Percentiles rank a stretch among this genome's conserved stretches.
Evolutionary conservation across 2,797 vertebrate genomes (phyloP).

Genomic region (Diplodus sargus): DNA sequence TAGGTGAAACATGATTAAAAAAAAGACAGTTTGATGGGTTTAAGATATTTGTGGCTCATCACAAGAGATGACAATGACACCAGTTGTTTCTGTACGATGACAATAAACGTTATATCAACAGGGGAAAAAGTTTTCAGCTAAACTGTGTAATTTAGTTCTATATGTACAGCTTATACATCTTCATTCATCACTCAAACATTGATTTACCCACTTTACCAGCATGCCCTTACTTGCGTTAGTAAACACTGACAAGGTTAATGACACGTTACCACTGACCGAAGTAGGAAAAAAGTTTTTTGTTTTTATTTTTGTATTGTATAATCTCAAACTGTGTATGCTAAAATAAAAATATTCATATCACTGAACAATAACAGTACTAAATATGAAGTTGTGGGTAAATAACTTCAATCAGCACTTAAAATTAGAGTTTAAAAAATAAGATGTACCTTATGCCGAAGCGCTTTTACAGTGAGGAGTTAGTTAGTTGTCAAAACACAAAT

Average conservation of each 20-base stretch:
- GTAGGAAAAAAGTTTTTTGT: too few relatives aligned
- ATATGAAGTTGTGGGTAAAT: not conserved
- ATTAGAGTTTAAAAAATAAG: not conserved
- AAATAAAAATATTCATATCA: not conserved
- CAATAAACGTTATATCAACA: conserved; percentile 10
- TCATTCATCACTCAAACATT: not conserved
- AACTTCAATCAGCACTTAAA: conserved; percentile 5
- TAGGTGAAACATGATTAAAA: conserved; percentile 40
- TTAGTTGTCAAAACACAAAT: conserved; percentile 11
- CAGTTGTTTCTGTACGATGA: not conserved
- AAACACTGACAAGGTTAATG: not conserved
- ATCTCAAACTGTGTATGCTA: not conserved
- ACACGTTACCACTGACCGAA: not conserved
- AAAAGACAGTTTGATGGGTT: conserved; percentile 22
- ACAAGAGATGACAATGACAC: conserved; percentile 1
- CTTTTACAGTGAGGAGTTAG: not conserved
- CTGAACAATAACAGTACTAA: not conserved
- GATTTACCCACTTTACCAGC: not conserved
- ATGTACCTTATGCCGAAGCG: not conserved
- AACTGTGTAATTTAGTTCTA: not conserved
- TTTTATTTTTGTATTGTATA: not conserved
- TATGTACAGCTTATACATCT: not conserved
- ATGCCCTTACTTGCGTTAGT: not conserved
- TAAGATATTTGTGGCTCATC: conserved; percentile 28
- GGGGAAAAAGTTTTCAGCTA: not conserved